These are phyloP conservation scores for Hirtodrosophila histrioides DNA, from an alignment of 2,888 invertebrate genomes.

Conservation along the genomic window DNA sequence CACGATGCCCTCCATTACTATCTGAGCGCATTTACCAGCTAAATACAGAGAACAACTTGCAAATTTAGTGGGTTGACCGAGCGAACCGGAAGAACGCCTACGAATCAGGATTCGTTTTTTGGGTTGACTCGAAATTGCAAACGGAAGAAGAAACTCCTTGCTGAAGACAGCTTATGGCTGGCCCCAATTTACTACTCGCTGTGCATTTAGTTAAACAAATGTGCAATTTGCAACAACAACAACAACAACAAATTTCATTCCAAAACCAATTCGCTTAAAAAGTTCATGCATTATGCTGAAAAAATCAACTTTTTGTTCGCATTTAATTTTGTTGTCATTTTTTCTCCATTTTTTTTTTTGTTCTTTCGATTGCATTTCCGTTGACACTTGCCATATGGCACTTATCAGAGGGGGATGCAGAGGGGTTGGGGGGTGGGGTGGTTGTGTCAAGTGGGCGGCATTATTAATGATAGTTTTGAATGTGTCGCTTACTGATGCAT, in stretches of 20 bases:
- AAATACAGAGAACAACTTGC: constrained; percentile 23
- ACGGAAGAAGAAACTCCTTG: constrained; percentile 44
- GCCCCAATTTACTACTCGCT: constrained; percentile 15
- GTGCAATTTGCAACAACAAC: constrained; percentile 23
- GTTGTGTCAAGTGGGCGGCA: constrained; percentile 35
- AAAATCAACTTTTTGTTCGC: constrained; percentile 9
- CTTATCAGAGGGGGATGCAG: constrained; percentile 20
- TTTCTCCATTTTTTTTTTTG: constrained; percentile 13
- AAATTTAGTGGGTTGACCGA: constrained; percentile 59
- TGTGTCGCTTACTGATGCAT: constrained; percentile 28
- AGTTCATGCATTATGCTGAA: background rate
- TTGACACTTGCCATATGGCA: constrained; percentile 65
- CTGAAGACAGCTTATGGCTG: constrained; percentile 17
- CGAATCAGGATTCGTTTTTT: constrained; percentile 45
- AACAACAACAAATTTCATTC: background rate
- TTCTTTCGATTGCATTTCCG: constrained; percentile 55
- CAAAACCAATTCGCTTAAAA: background rate
- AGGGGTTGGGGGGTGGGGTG: constrained; percentile 5
- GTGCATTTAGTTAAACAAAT: constrained; percentile 37
- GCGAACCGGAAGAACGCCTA: constrained; percentile 73
- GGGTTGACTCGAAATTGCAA: constrained; percentile 45
- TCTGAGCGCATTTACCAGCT: constrained; percentile 27
- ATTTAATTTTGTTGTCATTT: constrained; percentile 18
- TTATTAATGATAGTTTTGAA: constrained; percentile 53
- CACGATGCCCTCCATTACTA: constrained; percentile 2